Conservation (phyloP, 2,113 vertebrate genomes). For the Melospiza georgiana region DNA sequence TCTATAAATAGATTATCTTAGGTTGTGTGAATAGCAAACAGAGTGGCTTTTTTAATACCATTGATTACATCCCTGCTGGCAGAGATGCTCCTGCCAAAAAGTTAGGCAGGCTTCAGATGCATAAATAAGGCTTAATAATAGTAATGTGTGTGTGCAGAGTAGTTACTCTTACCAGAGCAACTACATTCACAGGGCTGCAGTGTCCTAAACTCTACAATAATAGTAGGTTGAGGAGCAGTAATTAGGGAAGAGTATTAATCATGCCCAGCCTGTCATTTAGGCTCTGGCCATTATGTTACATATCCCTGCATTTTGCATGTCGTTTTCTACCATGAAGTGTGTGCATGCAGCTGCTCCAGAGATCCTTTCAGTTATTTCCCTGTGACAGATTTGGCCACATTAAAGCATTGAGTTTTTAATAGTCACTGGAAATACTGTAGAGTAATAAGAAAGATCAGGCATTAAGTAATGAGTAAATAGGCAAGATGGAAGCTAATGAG, state of each 20-base stretch:
- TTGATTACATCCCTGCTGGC: slow-evolving; percentile 68
- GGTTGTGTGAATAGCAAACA: slow-evolving; percentile 60
- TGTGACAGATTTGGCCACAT: slow-evolving; percentile 78
- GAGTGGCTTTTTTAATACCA: slow-evolving; percentile 60
- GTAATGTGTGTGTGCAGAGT: slow-evolving; percentile 40
- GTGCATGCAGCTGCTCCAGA: slow-evolving; percentile 68
- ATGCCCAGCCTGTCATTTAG: slow-evolving; percentile 74
- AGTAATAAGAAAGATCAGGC: slow-evolving; percentile 70
- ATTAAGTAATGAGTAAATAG: slow-evolving; percentile 76
- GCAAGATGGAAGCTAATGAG: slow-evolving; percentile 80
- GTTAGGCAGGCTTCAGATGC: slow-evolving; percentile 68
- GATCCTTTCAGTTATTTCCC: slow-evolving; percentile 75
- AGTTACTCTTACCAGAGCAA: slow-evolving; percentile 64
- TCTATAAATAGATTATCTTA: slow-evolving; percentile 65
- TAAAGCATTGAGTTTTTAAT: slow-evolving; percentile 77
- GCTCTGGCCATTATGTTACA: slow-evolving; percentile 71
- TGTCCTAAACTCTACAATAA: slow-evolving; percentile 73
- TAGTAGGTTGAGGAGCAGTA: slow-evolving; percentile 77
- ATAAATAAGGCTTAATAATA: slow-evolving; percentile 74
- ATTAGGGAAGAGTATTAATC: slow-evolving; percentile 77
- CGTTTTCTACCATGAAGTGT: slow-evolving; percentile 75
- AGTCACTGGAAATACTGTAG: slow-evolving; percentile 72
- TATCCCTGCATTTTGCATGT: slow-evolving; percentile 74
- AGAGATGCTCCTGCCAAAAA: slow-evolving; percentile 72
- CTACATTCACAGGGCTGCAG: slow-evolving; percentile 64